Evolutionary conservation across 1,140 invertebrate genomes (phyloP).

Genomic region (Cydia strobilella): DNA sequence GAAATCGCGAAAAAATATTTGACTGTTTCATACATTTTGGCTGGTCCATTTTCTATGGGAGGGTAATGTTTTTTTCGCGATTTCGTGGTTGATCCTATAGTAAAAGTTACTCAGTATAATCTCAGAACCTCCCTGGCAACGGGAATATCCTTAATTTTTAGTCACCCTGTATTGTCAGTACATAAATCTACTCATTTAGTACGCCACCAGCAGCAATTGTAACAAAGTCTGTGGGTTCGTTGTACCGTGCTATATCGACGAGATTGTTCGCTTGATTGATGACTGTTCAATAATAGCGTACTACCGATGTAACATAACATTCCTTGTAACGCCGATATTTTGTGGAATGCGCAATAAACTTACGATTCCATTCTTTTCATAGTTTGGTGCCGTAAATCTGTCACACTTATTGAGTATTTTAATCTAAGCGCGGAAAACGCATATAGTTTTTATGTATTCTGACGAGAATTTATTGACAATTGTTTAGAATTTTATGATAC

Average conservation of each 20-base stretch:
- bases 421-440: background rate
- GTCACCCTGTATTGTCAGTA: too few species aligned
- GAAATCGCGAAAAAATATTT: too few species aligned
- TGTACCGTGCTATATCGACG: background rate
- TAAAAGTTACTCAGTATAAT: too few species aligned
- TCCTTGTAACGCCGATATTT: slow-evolving; percentile 15
- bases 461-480: too few species aligned
- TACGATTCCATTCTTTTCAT: slow-evolving; percentile 5
- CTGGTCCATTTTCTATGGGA: too few species aligned
- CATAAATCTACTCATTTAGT: background rate
- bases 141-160: too few species aligned
- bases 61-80: too few species aligned
- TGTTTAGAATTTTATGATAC: too few species aligned
- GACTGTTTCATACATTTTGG: too few species aligned
- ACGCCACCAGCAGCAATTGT: background rate
- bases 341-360: slow-evolving; percentile 9
- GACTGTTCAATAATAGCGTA: slow-evolving; percentile 15
- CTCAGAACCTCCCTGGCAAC: too few species aligned
- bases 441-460: background rate
- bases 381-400: background rate
- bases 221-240: background rate
- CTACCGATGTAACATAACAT: slow-evolving; percentile 19
- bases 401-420: background rate
- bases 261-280: slow-evolving; percentile 26
- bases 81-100: too few species aligned